A percentile compares a stretch with the other conserved stretches of the same genome.
Evolutionary conservation across 1,140 invertebrate genomes (phyloP).

Genomic region (Drosophila pectinifera): DNA sequence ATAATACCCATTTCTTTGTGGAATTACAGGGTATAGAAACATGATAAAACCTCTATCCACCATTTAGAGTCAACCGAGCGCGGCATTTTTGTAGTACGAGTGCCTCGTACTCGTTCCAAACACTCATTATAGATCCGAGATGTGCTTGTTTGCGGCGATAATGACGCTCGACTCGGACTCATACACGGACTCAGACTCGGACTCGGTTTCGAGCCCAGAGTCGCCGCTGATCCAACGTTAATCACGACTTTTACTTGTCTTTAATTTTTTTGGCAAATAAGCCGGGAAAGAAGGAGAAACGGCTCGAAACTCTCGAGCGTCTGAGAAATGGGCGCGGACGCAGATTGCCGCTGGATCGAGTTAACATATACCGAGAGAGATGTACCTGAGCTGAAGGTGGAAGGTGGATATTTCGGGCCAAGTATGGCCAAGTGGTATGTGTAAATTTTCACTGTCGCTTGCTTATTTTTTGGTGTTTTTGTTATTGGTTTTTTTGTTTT

Average conservation of each 20-base stretch:
- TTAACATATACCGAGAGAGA: constrained; percentile 44
- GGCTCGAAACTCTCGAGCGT: constrained; percentile 40
- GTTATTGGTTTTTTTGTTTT: constrained; percentile 43
- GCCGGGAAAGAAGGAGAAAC: constrained; percentile 44
- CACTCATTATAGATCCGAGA: constrained; percentile 44
- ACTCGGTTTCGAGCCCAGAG: constrained; percentile 3
- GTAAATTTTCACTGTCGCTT: constrained; percentile 81
- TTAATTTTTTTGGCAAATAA: constrained; percentile 84
- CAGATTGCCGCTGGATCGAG: constrained; percentile 52
- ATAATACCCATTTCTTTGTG: not conserved
- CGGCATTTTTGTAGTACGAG: constrained; percentile 78
- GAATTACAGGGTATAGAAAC: constrained; percentile 8
- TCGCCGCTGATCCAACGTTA: constrained; percentile 73
- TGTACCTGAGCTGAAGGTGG: constrained; percentile 4
- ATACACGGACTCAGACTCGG: constrained; percentile 12
- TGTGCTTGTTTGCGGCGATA: constrained; percentile 73
- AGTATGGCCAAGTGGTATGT: constrained; percentile 59
- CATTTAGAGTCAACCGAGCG: constrained; percentile 81
- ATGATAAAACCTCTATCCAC: constrained; percentile 63
- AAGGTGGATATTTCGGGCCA: constrained; percentile 45
- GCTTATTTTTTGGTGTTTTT: constrained; percentile 60
- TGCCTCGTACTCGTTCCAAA: constrained; percentile 56
- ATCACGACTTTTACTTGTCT: constrained; percentile 84
- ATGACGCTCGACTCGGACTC: constrained; percentile 61
- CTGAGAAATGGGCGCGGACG: constrained; percentile 73